Evolutionary conservation across 2,797 vertebrate species (phyloP).

Genomic region (Mus minutoides): DNA sequence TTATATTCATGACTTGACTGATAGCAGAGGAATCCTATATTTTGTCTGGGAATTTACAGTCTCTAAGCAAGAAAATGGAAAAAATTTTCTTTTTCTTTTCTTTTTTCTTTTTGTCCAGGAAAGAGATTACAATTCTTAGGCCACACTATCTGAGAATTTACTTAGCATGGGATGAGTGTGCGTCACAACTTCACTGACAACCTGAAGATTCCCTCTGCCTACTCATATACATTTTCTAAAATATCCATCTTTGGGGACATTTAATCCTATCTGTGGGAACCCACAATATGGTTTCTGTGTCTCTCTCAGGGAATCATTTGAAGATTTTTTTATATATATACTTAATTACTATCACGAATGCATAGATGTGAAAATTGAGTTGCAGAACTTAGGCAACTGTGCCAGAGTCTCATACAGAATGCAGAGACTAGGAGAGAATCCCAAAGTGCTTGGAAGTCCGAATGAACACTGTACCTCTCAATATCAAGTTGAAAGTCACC

Average conservation of each 20-base stretch:
- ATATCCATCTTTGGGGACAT: background rate
- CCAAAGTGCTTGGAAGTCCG: background rate
- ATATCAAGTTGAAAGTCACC: background rate
- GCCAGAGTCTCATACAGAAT: background rate
- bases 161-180: background rate
- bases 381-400: background rate
- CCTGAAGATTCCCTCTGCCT: background rate
- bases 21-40: background rate
- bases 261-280: background rate
- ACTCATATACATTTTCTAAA: background rate
- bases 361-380: background rate
- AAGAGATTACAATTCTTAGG: constrained; percentile 20
- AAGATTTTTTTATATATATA: background rate
- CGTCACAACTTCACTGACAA: background rate
- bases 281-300: background rate
- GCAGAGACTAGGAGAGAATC: background rate
- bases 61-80: constrained; percentile 3
- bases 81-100: background rate
- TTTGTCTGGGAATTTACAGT: constrained; percentile 55
- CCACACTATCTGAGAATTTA: background rate
- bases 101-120: background rate
- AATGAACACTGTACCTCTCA: background rate
- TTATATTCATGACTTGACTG: background rate
- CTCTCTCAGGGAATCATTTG: background rate
- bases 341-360: background rate